Evolutionary conservation across 2,888 invertebrate species (phyloP).

Genomic region (Villa cingulata): DNA sequence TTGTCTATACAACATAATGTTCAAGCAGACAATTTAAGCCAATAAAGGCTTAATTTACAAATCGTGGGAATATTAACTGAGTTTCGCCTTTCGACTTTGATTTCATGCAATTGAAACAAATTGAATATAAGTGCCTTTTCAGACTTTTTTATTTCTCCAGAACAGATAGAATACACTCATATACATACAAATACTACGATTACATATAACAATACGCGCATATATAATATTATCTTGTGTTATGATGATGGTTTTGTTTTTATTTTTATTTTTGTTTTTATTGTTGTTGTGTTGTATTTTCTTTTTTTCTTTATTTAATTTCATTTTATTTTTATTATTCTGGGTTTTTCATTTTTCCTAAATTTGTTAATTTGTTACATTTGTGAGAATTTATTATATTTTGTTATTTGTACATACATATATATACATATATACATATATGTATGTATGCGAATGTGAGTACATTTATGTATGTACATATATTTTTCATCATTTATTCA

Average conservation of each 20-base stretch:
- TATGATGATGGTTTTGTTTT: too few relatives aligned
- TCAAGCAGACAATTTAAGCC: constrained; percentile 13
- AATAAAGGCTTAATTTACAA: constrained; percentile 18
- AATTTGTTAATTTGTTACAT: neutral
- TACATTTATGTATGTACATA: too few relatives aligned
- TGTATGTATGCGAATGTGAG: too few relatives aligned
- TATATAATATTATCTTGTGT: too few relatives aligned
- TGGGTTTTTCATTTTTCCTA: neutral
- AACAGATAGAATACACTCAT: too few relatives aligned
- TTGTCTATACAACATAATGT: neutral
- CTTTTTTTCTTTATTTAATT: neutral
- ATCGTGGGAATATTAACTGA: constrained; percentile 15
- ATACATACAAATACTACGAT: too few relatives aligned
- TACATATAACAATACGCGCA: too few relatives aligned
- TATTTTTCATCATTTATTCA: too few relatives aligned
- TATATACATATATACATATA: too few relatives aligned
- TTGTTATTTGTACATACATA: too few relatives aligned
- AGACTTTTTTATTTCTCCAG: constrained; percentile 5
- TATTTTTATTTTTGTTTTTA: too few relatives aligned
- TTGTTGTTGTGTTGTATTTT: too few relatives aligned
- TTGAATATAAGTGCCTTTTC: constrained; percentile 15
- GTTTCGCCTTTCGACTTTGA: constrained; percentile 12
- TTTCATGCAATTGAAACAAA: constrained; percentile 17
- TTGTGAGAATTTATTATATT: neutral
- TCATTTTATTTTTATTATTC: neutral